Base-by-base conservation (phyloP, 2,888 invertebrate genomes). In the Aplocera efformata region DNA sequence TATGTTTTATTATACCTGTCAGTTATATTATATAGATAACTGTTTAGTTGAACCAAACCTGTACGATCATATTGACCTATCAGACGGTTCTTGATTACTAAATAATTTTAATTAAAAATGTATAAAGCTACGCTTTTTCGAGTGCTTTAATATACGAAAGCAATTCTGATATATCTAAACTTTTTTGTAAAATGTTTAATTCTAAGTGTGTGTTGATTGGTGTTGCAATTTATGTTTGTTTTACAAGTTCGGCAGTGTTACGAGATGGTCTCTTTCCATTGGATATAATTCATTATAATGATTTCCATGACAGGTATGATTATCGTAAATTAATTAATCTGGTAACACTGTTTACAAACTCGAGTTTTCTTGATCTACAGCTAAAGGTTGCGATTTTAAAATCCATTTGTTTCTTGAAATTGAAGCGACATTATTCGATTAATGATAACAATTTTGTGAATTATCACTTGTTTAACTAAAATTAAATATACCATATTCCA, bases 271-370 rank as follows among this genome's bases (percentile, higher is more conserved):
- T 83, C n/a, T 90, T 84, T 52, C 73, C 79, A 33, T 61, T 91
- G 45, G 88, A 90, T 41, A 76, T 91, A 34, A 72, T 90, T 40
- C 90, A 90, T 63, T 80, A 89, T 27, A 90, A 90, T 58, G 90
- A 90, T 69, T 89, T 90, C 56, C 90, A 90, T 59, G 89, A 79
- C 34, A 80, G 89, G 89, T 89, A 48, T 69, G 72, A 24, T 22
- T 22, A 22, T 6, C 6, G 2, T 11, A 21, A 30, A 22, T 27
- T 7, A 7, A 4, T 1, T 11, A 6, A 17, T 20, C 17, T n/a
- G n/a, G n/a, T n/a, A n/a, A n/a, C n/a, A n/a, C n/a, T n/a, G n/a
- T n/a, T n/a, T n/a, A n/a, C n/a, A n/a, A n/a, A n/a, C n/a, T n/a
- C n/a, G n/a, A n/a, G n/a, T n/a, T n/a, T n/a, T n/a, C n/a, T n/a